Evolutionary conservation across 2,888 invertebrate species (phyloP).

Genomic region (Lepetodrilus schrolli): DNA sequence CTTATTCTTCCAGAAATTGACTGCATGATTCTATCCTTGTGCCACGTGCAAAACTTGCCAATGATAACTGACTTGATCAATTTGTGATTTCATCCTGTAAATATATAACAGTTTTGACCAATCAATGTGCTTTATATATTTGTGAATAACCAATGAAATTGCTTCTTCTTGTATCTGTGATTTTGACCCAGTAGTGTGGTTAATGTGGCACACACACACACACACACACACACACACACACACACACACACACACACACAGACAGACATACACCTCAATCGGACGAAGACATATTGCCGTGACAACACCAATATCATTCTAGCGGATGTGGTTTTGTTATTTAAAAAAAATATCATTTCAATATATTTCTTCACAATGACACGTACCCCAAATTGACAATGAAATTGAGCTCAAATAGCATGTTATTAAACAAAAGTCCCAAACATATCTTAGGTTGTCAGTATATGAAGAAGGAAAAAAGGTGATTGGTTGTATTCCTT

Average conservation of each 20-base stretch:
- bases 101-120: slow-evolving; percentile 31
- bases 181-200: slow-evolving; percentile 21
- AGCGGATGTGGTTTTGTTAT: too few species aligned
- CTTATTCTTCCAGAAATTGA: background rate
- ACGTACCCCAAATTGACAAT: too few species aligned
- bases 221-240: too few species aligned
- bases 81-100: slow-evolving; percentile 28
- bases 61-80: background rate
- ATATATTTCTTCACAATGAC: too few species aligned
- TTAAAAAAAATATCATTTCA: too few species aligned
- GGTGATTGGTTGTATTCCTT: too few species aligned
- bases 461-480: too few species aligned
- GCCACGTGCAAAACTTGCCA: slow-evolving; percentile 27
- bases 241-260: too few species aligned
- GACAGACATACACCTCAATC: too few species aligned
- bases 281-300: background rate
- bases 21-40: slow-evolving; percentile 19
- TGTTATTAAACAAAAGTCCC: too few species aligned
- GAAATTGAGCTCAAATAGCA: too few species aligned
- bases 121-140: slow-evolving; percentile 34
- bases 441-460: too few species aligned
- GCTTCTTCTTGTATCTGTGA: slow-evolving; percentile 29
- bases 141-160: slow-evolving; percentile 29
- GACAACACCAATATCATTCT: slow-evolving; percentile 1
- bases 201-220: slow-evolving; percentile 16